Percentiles rank a stretch among this genome's conserved stretches.
These are phyloP conservation scores for Harpegnathos saltator DNA, from an alignment of 1,140 invertebrate genomes.

Conservation along the genomic window DNA sequence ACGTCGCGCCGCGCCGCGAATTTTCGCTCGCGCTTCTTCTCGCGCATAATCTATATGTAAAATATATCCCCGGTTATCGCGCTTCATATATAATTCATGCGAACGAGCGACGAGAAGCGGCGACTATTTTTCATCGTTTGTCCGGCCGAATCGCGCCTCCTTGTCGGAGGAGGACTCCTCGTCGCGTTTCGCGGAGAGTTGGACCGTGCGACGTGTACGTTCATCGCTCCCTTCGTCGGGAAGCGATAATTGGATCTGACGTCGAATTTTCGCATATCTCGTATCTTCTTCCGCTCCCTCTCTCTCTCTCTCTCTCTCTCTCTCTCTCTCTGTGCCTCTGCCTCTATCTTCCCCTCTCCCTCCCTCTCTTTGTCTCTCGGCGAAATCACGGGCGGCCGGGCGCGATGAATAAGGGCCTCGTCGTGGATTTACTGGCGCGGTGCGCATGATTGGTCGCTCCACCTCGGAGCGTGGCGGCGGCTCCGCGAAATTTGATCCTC, in stretches of 20 bases:
- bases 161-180: too few relatives aligned
- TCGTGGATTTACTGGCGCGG: constrained; percentile 36
- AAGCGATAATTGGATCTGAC: too few relatives aligned
- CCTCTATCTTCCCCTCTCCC: neutral
- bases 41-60: constrained; percentile 33
- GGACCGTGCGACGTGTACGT: neutral
- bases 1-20: neutral
- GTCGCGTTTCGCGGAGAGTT: neutral
- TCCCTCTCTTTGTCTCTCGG: neutral
- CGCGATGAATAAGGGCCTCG: constrained; percentile 31
- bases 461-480: constrained; percentile 12
- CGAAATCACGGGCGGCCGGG: constrained; percentile 6
- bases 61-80: constrained; percentile 17
- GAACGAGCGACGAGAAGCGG: neutral
- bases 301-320: too few relatives aligned
- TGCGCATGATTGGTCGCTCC: constrained; percentile 37
- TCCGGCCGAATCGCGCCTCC: neutral
- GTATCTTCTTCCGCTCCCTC: too few relatives aligned
- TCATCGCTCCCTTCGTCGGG: too few relatives aligned
- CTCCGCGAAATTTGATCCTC: constrained; percentile 69
- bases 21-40: neutral
- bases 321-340: neutral
- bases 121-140: constrained; percentile 14
- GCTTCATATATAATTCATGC: constrained; percentile 33
- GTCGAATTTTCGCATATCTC: too few relatives aligned